These are phyloP conservation scores for Acleris sparsana DNA, from an alignment of 2,888 invertebrate genomes.

Conservation along the genomic window DNA sequence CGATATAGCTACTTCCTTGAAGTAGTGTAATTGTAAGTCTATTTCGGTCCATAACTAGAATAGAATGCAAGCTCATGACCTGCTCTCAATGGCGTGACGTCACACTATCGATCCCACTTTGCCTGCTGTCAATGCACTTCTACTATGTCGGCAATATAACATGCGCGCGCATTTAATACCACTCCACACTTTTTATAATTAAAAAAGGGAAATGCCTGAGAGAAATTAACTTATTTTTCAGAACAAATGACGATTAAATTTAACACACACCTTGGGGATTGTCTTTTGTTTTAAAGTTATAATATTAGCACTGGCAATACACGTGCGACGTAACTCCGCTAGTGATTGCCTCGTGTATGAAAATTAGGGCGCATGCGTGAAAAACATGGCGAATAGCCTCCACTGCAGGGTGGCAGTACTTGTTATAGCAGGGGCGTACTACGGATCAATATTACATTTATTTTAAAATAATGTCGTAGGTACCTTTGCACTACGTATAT, in stretches of 20 bases:
- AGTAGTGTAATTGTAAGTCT: constrained; percentile 37
- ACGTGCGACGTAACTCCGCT: constrained; percentile 53
- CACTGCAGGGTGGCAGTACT: constrained; percentile 67
- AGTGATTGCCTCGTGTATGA: constrained; percentile 69
- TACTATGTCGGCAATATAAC: constrained; percentile 44
- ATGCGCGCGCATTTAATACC: constrained; percentile 53
- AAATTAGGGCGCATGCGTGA: constrained; percentile 73
- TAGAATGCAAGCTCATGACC: constrained; percentile 49
- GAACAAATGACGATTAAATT: background rate
- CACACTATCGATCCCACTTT: constrained; percentile 68
- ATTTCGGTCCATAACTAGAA: constrained; percentile 51
- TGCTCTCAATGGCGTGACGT: constrained; percentile 75
- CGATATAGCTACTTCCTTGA: too few relatives aligned
- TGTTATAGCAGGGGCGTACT: constrained; percentile 55
- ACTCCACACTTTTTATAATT: background rate
- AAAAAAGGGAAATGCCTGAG: background rate
- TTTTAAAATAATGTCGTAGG: too few relatives aligned
- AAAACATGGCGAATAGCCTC: constrained; percentile 74
- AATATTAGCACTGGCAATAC: constrained; percentile 50
- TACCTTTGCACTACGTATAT: too few relatives aligned
- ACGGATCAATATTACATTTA: constrained; percentile 6
- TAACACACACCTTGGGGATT: background rate
- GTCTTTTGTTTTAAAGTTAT: constrained; percentile 10
- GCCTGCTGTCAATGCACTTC: constrained; percentile 57
- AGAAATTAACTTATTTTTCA: constrained; percentile 5